Conservation (phyloP, 2,888 invertebrate genomes). For the Habroteleia sp. region DNA sequence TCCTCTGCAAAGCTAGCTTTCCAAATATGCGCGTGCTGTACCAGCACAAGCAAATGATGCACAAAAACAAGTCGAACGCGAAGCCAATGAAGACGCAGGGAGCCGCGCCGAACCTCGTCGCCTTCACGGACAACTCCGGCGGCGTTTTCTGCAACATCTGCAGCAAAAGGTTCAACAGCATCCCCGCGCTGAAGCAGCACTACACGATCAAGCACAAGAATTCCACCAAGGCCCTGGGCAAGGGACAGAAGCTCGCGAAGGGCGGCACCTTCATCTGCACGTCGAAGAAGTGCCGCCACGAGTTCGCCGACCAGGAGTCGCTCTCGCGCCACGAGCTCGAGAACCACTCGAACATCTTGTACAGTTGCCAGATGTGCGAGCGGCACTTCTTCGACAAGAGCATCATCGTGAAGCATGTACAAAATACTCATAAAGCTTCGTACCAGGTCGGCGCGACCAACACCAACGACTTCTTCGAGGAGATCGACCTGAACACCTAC, state of each 20-base stretch:
- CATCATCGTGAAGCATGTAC: constrained; percentile 83
- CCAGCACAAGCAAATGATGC: constrained; percentile 84
- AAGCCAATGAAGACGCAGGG: constrained; percentile 62
- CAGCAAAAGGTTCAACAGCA: constrained; percentile 83
- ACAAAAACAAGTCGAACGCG: constrained; percentile 74
- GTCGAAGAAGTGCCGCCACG: constrained; percentile 75
- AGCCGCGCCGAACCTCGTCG: constrained; percentile 69
- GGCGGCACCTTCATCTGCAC: constrained; percentile 56
- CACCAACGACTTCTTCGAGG: constrained; percentile 70
- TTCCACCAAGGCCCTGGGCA: too few species aligned
- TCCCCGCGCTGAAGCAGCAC: constrained; percentile 83
- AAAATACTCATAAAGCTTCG: constrained; percentile 81
- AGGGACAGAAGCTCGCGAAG: not conserved
- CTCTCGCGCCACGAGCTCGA: constrained; percentile 82
- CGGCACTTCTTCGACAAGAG: constrained; percentile 83
- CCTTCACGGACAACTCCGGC: constrained; percentile 80
- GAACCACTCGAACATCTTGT: constrained; percentile 83
- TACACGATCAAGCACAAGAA: constrained; percentile 82
- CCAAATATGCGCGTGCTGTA: constrained; percentile 85
- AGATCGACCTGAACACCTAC: constrained; percentile 72
- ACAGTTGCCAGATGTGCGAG: constrained; percentile 84
- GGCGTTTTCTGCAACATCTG: constrained; percentile 83
- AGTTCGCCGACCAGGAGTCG: constrained; percentile 82
- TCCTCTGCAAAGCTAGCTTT: constrained; percentile 85
- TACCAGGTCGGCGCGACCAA: constrained; percentile 65